Conservation (phyloP, 1,140 invertebrate species). For the Rhynchophorus ferrugineus region DNA sequence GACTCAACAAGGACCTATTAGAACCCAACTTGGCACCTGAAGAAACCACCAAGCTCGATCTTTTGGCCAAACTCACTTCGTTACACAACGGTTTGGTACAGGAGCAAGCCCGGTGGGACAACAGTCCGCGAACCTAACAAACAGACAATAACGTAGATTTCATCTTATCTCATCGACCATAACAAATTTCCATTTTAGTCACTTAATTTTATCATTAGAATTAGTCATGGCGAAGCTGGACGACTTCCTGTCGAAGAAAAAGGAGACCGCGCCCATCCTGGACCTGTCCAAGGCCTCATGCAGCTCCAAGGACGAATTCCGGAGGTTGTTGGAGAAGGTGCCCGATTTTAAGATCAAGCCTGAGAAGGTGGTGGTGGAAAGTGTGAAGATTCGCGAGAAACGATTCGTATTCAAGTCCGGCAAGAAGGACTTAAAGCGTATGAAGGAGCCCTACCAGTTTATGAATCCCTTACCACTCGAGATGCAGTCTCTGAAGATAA, state of each 20-base stretch:
- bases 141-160: not conserved
- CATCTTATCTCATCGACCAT: not conserved
- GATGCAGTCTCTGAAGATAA: conserved; percentile 69
- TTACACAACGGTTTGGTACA: conserved; percentile 31
- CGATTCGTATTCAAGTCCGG: conserved; percentile 60
- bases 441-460: conserved; percentile 57
- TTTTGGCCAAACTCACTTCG: conserved; percentile 27
- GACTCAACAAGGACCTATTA: conserved; percentile 14
- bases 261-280: conserved; percentile 70
- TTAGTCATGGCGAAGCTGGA: conserved; percentile 64
- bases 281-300: conserved; percentile 73
- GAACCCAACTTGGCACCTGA: not conserved
- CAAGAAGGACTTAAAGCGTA: conserved; percentile 53
- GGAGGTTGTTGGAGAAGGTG: conserved; percentile 71
- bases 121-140: conserved; percentile 41
- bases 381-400: conserved; percentile 57
- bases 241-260: conserved; percentile 75
- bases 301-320: conserved; percentile 72
- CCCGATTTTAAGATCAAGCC: conserved; percentile 84
- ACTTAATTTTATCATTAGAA: too few relatives aligned
- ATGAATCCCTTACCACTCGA: conserved; percentile 74
- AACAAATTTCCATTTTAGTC: conserved; percentile 3
- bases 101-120: conserved; percentile 35
- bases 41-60: conserved; percentile 3
- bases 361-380: conserved; percentile 66